Conservation (phyloP, 2,888 invertebrate species). For the Phaedon cochleariae region DNA sequence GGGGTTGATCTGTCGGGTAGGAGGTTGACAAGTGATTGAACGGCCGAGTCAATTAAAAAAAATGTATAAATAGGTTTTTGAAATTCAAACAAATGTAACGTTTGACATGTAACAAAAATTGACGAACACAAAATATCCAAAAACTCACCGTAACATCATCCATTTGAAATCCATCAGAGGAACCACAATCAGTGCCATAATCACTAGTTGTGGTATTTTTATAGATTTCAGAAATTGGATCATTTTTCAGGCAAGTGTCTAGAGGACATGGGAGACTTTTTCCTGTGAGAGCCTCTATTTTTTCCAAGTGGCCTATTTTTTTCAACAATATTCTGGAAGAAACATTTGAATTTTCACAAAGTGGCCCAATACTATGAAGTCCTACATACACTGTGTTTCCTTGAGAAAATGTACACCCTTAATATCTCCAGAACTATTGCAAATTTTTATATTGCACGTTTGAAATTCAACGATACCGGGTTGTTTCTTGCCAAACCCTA, state of each 20-base stretch:
- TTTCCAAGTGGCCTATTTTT: slow-evolving; percentile 33
- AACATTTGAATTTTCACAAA: slow-evolving; percentile 1
- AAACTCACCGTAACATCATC: slow-evolving; percentile 5
- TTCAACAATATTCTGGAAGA: slow-evolving; percentile 38
- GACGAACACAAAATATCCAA: not conserved
- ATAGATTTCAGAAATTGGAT: slow-evolving; percentile 25
- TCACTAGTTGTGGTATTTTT: slow-evolving; percentile 41
- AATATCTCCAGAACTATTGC: too few relatives aligned
- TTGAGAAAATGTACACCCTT: too few relatives aligned
- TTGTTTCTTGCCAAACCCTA: too few relatives aligned
- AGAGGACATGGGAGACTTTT: slow-evolving; percentile 34
- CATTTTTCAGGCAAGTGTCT: slow-evolving; percentile 33
- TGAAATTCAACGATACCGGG: too few relatives aligned
- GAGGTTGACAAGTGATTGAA: too few relatives aligned
- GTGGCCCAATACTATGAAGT: too few relatives aligned
- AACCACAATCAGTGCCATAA: slow-evolving; percentile 41
- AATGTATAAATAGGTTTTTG: too few relatives aligned
- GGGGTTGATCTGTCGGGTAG: too few relatives aligned
- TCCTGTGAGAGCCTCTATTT: slow-evolving; percentile 32
- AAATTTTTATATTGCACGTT: too few relatives aligned
- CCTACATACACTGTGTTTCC: too few relatives aligned
- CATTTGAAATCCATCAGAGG: slow-evolving; percentile 7
- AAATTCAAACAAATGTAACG: too few relatives aligned
- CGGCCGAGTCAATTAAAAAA: too few relatives aligned
- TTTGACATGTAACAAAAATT: not conserved